Evolutionary conservation across 2,113 vertebrate genomes (phyloP), one percentile per base, ranked within the genome.

Genomic region (Nicator chloris): DNA sequence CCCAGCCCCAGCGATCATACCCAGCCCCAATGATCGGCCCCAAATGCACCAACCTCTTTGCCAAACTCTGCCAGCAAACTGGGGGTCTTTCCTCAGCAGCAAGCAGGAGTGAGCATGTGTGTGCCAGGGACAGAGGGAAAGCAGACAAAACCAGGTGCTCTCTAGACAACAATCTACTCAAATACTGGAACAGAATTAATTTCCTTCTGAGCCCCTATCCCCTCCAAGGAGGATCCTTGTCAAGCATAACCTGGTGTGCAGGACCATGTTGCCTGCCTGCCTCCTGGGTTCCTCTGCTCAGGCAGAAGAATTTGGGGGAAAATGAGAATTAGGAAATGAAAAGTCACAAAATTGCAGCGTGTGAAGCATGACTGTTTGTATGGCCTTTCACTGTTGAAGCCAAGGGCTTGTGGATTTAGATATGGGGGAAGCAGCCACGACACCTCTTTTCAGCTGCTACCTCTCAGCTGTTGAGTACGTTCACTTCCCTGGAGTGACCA

Each of bases 151-250:
- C 14, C 7, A 39, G 26, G 5, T 70, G 23, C 15, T 77, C 6
- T 73, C 7, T 20, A 14, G 14, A 35, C 47, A 86, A 15, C 4
- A n/a, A 35, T 33, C 27, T 70, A 66, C 6, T 39, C 30, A 86
- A 78, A 44, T 40, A 8, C 31, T 83, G 50, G 27, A 73, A 49
- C 8, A 49, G 11, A 45, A 80, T 10, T 19, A 80, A n/a, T 20
- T 31, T 16, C 11, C 20, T 92, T 37, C 15, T 1, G 4, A 37
- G 17, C 4, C 12, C 7, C 4, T 61, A 11, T 7, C 0, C 1
- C 2, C 7, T 78, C 47, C 30, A 24, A 59, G 27, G 2, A 65
- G 23, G 15, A 92, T 10, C 6, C 16, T 77, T 78, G 73, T 30
- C 51, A 71, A 78, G 15, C 16, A 22, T 18, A 31, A 75, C 27